Base-by-base conservation (phyloP, 2,888 invertebrate genomes). In the Coelopa pilipes region DNA sequence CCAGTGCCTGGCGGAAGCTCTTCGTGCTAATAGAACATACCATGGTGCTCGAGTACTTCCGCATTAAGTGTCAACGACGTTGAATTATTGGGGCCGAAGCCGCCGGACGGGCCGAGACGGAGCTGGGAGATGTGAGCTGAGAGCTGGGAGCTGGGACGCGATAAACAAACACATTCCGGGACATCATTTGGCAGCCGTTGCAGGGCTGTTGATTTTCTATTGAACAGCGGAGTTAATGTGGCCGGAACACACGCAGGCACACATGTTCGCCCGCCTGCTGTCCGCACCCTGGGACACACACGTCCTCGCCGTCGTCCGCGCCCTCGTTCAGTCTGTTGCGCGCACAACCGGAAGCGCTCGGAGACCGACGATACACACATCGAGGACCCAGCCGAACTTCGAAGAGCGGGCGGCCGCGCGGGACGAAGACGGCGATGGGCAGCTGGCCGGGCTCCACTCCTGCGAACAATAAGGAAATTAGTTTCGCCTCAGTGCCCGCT, bases 401-500 rank as follows among this genome's bases (percentile, higher is more conserved):
- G 2, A 2, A 34, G 34, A 34, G 34, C 34, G 34, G 34, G 7
- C 2, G 34, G 34, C 2, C 34, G 34, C 4, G 7, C 34, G 34
- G 34, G 1, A 24, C 45, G 34, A 7, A 13, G 15, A 57, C 15
- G 19, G 19, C 17, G 5, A 2, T 2, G 57, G 19, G 11, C 49
- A 65, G 17, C 15, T 47, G 17, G n/a, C 7, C 34, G 21, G 3
- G 21, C 70, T 46, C 70, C 13, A 21, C 60, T 49, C 19, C 24
- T 49, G 74, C 17, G 66, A 60, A 70, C 67, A 66, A 72, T 72
- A 70, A 65, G 66, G 65, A 72, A 72, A 74, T 76, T 76, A 72
- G 74, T 72, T 74, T 17, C 72, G 69, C 72, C 62, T 72, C 72
- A 62, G 19, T 70, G 72, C 11, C 19, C 72, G 68, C 70, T 45